Conservation (phyloP, 64 coral and sea anemone species). For the Orbicella faveolata region DNA sequence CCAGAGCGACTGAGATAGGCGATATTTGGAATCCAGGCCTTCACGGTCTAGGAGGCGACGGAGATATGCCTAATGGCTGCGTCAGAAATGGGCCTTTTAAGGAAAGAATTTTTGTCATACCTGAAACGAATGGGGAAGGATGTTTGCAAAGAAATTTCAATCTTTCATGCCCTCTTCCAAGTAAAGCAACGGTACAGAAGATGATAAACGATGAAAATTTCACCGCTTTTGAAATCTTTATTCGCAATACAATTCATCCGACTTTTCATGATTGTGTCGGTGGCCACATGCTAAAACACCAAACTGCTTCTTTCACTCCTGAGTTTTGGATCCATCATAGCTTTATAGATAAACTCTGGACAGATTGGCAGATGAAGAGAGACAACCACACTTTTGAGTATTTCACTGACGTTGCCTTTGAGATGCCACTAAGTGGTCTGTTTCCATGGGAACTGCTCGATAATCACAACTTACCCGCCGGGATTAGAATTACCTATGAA, state of each 20-base stretch:
- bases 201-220: conserved; percentile 11
- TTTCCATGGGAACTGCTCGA: conserved; percentile 74
- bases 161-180: conserved; percentile 39
- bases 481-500: conserved; percentile 40
- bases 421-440: conserved; percentile 43
- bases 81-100: conserved; percentile 60
- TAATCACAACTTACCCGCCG: conserved; percentile 53
- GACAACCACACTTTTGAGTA: conserved; percentile 27
- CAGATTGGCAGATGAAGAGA: conserved; percentile 46
- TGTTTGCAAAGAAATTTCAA: conserved; percentile 75
- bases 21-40: conserved; percentile 62
- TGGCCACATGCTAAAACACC: conserved; percentile 47
- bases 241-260: conserved; percentile 67
- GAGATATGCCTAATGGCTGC: conserved; percentile 26
- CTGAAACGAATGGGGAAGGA: conserved; percentile 41
- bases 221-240: conserved; percentile 45
- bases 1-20: neutral
- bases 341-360: conserved; percentile 80
- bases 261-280: conserved; percentile 72
- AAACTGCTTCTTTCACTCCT: conserved; percentile 53
- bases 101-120: conserved; percentile 32
- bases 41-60: conserved; percentile 80
- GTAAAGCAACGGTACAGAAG: conserved; percentile 27
- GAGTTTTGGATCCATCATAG: conserved; percentile 75
- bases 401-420: conserved; percentile 7